phyloP scores from a whole-genome alignment of 2,888 invertebrate genomes.

The Scaptomyza parva region DNA sequence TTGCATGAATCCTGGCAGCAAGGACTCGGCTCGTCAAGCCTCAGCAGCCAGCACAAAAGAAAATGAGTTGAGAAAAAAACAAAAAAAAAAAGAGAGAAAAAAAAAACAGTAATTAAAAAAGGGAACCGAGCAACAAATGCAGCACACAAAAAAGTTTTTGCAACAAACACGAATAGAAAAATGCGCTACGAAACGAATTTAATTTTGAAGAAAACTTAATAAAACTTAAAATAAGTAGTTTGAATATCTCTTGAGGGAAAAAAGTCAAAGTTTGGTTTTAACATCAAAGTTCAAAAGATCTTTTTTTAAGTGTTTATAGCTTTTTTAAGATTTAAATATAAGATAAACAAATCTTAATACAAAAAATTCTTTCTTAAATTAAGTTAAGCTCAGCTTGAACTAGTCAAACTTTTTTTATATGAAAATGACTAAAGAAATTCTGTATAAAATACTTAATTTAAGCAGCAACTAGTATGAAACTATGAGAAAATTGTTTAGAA shows the following conservation, averaged over 20 bases:
- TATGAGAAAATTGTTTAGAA: neutral
- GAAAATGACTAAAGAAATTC: too few relatives aligned
- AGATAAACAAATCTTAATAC: too few relatives aligned
- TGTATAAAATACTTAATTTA: neutral
- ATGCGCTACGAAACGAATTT: constrained; percentile 22
- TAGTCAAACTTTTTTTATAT: neutral
- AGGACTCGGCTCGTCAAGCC: constrained; percentile 61
- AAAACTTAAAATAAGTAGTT: neutral
- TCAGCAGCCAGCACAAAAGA: constrained; percentile 73
- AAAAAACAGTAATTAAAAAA: constrained; percentile 69
- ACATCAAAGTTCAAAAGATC: too few relatives aligned
- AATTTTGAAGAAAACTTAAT: neutral
- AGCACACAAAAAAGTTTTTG: constrained; percentile 6
- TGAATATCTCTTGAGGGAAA: too few relatives aligned
- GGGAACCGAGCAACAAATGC: constrained; percentile 40
- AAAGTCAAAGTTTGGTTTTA: too few relatives aligned
- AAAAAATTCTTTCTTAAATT: too few relatives aligned
- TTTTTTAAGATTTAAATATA: too few relatives aligned
- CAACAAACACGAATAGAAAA: constrained; percentile 6
- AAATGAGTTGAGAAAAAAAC: constrained; percentile 81
- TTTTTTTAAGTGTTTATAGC: too few relatives aligned
- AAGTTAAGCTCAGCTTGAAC: neutral
- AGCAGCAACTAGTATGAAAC: neutral
- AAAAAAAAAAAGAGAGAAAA: constrained; percentile 52
- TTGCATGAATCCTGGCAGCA: constrained; percentile 57